Evolutionary conservation across 1,140 invertebrate species (phyloP), one percentile per base, ranked within the genome.

Genomic region (Aphis gossypii): DNA sequence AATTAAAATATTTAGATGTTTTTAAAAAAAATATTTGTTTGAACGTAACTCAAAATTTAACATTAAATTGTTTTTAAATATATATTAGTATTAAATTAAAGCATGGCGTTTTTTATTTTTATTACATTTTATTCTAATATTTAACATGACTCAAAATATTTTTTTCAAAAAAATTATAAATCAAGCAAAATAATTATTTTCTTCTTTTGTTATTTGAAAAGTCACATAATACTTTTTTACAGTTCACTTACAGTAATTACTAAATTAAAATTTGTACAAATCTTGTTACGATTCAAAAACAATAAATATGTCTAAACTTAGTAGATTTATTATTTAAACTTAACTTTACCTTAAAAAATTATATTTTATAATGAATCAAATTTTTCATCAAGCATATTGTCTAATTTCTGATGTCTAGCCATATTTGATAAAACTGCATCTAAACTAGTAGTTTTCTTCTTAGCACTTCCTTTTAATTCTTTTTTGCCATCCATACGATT

Each of bases 341-440:
- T 30, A n/a, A 88, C 35, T 88, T 84, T 51, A 54, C 82, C 38
- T 30, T 23, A 38, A 82, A 68, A 3, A 0, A 2, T 92, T 68
- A 82, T 82, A 48, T 48, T 44, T 92, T 92, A 92, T 84, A 93
- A 86, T 86, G 92, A 93, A 84, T 93, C 92, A 93, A 93, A 93
- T 93, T 93, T 93, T 91, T 94, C 93, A 60, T 94, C 90, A 68
- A 83, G 76, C 94, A 95, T 94, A 94, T 94, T 94, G 86, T 95
- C 95, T 68, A 95, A 93, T 93, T 94, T 95, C 56, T 95, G 94
- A 94, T 95, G 95, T 48, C 95, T 94, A 90, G 95, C 94, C 95
- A 95, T 95, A 92, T 95, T 95, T 11, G 95, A 95, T 44, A 95
- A 94, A 93, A 95, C 95, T 60, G 95, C 95, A 94, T 95, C 95